Evolutionary conservation across 2,888 invertebrate genomes (phyloP).

Genomic region (Drosophila birchii): DNA sequence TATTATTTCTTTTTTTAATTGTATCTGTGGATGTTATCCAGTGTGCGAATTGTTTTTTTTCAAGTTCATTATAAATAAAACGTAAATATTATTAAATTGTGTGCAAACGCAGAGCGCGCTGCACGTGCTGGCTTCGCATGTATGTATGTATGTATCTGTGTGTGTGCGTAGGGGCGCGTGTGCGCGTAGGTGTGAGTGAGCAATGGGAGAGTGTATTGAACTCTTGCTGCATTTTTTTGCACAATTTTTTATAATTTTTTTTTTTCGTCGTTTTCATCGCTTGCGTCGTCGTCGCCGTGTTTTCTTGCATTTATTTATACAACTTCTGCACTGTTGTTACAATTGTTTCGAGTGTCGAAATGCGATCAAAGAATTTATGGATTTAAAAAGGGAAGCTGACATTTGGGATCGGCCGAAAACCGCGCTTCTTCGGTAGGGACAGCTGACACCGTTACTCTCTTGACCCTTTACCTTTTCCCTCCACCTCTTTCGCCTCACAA

Average conservation of each 20-base stretch:
- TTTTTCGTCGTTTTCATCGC: conserved; percentile 7
- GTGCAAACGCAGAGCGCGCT: conserved; percentile 55
- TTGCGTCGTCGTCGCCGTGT: conserved; percentile 34
- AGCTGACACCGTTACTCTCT: conserved; percentile 50
- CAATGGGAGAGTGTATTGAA: conserved; percentile 70
- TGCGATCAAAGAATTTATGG: conserved; percentile 27
- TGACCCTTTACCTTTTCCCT: neutral
- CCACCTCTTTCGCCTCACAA: conserved; percentile 24
- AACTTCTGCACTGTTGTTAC: conserved; percentile 45
- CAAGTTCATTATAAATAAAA: conserved; percentile 79
- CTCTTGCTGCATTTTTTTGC: conserved; percentile 77
- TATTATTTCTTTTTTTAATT: neutral
- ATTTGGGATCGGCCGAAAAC: neutral
- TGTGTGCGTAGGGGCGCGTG: conserved; percentile 28
- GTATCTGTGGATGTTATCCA: conserved; percentile 3
- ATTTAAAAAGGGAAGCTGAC: conserved; percentile 6
- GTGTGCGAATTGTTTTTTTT: conserved; percentile 57
- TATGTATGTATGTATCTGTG: conserved; percentile 8
- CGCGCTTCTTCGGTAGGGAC: conserved; percentile 30
- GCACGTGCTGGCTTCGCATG: conserved; percentile 29
- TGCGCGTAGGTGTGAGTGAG: conserved; percentile 36
- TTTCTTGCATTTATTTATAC: conserved; percentile 37
- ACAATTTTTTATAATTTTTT: conserved; percentile 64
- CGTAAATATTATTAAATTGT: conserved; percentile 79
- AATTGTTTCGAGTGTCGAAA: conserved; percentile 47